A percentile compares a stretch with the other conserved stretches of the same genome.
Conservation (phyloP, 53 echinoderm and acorn worm species). For the Zoroaster sp. region DNA sequence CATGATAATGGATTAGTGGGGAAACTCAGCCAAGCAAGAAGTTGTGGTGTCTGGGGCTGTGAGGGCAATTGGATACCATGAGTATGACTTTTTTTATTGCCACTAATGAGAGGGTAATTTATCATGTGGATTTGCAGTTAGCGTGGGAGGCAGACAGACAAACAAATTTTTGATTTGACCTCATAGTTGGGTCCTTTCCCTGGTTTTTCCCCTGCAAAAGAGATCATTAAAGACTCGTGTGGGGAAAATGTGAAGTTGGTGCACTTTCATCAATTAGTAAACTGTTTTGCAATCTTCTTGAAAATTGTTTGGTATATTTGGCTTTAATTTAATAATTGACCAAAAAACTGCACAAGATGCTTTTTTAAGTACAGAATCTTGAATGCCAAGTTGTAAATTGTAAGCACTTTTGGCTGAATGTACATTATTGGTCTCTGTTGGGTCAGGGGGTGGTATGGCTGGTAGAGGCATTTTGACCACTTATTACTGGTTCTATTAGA, state of each 20-base stretch:
- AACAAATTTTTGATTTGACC: constrained; percentile 6
- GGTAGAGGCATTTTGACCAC: too few relatives aligned
- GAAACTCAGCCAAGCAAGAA: not conserved
- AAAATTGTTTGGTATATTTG: not conserved
- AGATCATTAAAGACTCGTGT: not conserved
- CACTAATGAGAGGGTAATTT: constrained; percentile 14
- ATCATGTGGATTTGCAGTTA: constrained; percentile 23
- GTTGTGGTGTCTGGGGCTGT: not conserved
- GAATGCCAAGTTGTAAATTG: too few relatives aligned
- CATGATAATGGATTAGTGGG: not conserved
- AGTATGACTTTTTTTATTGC: constrained; percentile 10
- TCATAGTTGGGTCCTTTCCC: not conserved
- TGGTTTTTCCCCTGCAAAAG: not conserved
- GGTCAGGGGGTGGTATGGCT: too few relatives aligned
- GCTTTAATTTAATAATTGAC: not conserved
- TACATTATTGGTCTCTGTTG: too few relatives aligned
- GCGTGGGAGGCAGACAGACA: not conserved
- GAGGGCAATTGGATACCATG: constrained; percentile 4
- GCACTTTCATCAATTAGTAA: constrained; percentile 14
- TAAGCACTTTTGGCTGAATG: too few relatives aligned
- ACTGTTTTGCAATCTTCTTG: not conserved
- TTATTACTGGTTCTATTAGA: too few relatives aligned
- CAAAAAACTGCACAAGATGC: not conserved
- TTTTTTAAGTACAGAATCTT: too few relatives aligned
- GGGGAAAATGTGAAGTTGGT: not conserved